phyloP scores from a whole-genome alignment of 2,888 invertebrate species.

The Orchestes rusci region DNA sequence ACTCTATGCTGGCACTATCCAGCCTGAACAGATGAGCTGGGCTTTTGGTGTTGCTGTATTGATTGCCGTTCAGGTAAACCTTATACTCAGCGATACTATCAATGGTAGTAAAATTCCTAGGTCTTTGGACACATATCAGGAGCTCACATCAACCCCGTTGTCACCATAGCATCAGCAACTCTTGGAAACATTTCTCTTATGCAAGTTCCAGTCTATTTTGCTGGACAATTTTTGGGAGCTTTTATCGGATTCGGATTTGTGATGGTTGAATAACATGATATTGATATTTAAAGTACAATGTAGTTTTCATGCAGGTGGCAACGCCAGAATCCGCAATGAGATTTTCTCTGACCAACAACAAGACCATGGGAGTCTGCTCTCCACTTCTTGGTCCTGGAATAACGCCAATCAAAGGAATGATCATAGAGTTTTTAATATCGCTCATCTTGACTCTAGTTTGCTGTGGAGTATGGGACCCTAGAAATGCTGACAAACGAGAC shows the following conservation, averaged over 20 bases:
- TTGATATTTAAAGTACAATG: no score
- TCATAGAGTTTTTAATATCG: constrained; percentile 59
- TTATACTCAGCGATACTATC: background rate
- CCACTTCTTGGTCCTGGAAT: constrained; percentile 30
- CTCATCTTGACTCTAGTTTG: constrained; percentile 56
- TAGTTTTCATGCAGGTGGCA: constrained; percentile 26
- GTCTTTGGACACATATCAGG: constrained; percentile 71
- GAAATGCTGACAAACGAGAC: constrained; percentile 57
- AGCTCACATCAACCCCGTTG: constrained; percentile 69
- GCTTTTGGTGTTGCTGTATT: constrained; percentile 65
- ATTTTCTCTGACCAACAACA: constrained; percentile 12
- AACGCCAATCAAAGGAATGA: constrained; percentile 46
- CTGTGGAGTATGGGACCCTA: constrained; percentile 66
- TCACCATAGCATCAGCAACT: constrained; percentile 59
- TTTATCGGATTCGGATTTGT: constrained; percentile 62
- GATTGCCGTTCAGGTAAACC: constrained; percentile 56
- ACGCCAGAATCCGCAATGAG: constrained; percentile 27
- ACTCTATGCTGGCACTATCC: constrained; percentile 33
- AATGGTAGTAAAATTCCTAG: constrained; percentile 40
- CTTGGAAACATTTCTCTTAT: constrained; percentile 50
- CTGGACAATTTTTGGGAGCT: constrained; percentile 61
- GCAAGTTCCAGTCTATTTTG: constrained; percentile 52
- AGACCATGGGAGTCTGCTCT: constrained; percentile 34
- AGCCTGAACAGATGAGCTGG: constrained; percentile 50
- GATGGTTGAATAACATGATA: constrained; percentile 40